Conservation (phyloP, 2,113 vertebrate species). For the Tupaia tana region DNA sequence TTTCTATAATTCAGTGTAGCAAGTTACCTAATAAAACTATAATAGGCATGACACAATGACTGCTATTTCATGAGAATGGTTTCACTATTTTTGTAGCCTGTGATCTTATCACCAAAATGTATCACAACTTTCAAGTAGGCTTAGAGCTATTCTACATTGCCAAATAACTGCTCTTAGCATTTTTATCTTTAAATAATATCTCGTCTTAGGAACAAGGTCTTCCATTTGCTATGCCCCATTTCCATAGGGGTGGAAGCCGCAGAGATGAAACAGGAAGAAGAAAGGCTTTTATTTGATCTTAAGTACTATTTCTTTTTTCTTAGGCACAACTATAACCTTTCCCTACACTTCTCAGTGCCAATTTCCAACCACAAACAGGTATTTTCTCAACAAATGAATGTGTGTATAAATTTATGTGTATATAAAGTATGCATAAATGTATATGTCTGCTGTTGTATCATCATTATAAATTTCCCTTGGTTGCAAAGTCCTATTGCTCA, state of each 20-base stretch:
- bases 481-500: not conserved
- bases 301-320: not conserved
- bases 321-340: not conserved
- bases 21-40: constrained; percentile 52
- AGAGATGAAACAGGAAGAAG: not conserved
- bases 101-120: not conserved
- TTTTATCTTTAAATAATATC: constrained; percentile 31
- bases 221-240: not conserved
- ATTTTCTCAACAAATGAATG: not conserved
- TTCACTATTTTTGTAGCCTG: not conserved
- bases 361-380: not conserved
- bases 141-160: not conserved
- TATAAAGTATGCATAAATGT: not conserved
- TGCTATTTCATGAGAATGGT: not conserved
- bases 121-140: constrained; percentile 10
- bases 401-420: not conserved
- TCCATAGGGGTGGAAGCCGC: not conserved
- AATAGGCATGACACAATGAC: constrained; percentile 1
- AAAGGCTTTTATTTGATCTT: not conserved
- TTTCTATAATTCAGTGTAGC: not conserved
- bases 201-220: not conserved
- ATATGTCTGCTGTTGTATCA: not conserved
- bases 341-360: not conserved
- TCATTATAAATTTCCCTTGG: not conserved
- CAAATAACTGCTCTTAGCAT: not conserved